A percentile compares a stretch with the other conserved stretches of the same genome.
phyloP scores from a whole-genome alignment of 2,113 vertebrate species.

The Nematolebias whitei region DNA sequence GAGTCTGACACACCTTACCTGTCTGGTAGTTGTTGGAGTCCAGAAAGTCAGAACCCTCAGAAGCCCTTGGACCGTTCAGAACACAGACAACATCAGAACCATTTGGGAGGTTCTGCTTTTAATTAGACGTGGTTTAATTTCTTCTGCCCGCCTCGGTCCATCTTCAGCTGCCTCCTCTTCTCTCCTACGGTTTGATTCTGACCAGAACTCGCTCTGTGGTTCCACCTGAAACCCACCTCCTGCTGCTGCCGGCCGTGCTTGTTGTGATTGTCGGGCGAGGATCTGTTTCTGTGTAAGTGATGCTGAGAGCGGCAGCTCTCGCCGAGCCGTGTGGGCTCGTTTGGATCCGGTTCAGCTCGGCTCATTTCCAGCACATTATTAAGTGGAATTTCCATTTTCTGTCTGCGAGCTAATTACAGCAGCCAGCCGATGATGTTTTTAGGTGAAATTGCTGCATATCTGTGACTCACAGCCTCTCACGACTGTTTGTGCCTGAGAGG shows the following conservation, averaged over 20 bases:
- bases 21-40: too few species aligned
- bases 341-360: slow-evolving; percentile 10
- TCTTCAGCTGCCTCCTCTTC: neutral
- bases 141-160: too few species aligned
- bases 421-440: neutral
- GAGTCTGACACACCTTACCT: too few species aligned
- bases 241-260: slow-evolving; percentile 28
- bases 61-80: too few species aligned
- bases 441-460: slow-evolving; percentile 2
- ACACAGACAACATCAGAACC: too few species aligned
- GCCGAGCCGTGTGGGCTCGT: neutral
- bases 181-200: slow-evolving; percentile 11
- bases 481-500: neutral
- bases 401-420: slow-evolving; percentile 26
- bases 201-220: too few species aligned
- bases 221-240: slow-evolving; percentile 27
- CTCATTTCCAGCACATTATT: slow-evolving; percentile 34
- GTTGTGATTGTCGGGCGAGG: neutral
- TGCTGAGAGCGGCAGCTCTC: neutral
- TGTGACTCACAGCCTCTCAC: slow-evolving; percentile 14
- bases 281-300: neutral
- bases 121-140: too few species aligned
- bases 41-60: too few species aligned
- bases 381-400: slow-evolving; percentile 34
- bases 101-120: too few species aligned